Percentiles rank a stretch among this genome's conserved stretches.
Evolutionary conservation across 35 echinoderm and acorn worm genomes (phyloP).

Genomic region (Hemicentrotus pulcherrimus): DNA sequence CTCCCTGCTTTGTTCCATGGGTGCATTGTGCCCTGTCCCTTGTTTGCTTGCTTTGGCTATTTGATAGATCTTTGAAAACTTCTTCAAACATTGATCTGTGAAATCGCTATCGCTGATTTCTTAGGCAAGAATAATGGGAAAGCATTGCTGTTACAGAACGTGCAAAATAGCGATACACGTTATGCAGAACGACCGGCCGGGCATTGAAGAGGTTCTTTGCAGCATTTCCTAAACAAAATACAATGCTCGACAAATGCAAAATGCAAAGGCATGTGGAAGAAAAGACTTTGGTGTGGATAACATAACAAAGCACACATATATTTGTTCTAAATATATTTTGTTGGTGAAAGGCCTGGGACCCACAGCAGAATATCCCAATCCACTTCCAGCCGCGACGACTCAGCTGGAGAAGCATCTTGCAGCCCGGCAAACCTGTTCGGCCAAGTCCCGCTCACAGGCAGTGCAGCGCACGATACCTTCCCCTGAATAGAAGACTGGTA

Average conservation of each 20-base stretch:
- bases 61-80: too few species aligned
- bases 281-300: conserved; percentile 35
- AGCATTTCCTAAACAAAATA: conserved; percentile 54
- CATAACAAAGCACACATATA: conserved; percentile 46
- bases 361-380: conserved; percentile 48
- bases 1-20: too few species aligned
- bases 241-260: conserved; percentile 44
- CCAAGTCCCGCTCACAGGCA: background rate
- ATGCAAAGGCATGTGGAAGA: conserved; percentile 42
- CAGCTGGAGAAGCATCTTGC: background rate
- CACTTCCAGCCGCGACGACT: conserved; percentile 8
- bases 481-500: background rate
- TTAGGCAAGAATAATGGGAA: background rate
- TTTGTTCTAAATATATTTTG: conserved; percentile 58
- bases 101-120: too few species aligned
- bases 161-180: conserved; percentile 61
- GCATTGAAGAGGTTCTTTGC: conserved; percentile 57
- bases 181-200: conserved; percentile 23
- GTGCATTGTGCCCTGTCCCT: too few species aligned
- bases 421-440: conserved; percentile 22
- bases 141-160: conserved; percentile 53
- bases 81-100: too few species aligned
- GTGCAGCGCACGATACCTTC: too few species aligned
- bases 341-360: conserved; percentile 41
- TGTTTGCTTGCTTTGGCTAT: too few species aligned